A percentile compares a stretch with the other conserved stretches of the same genome.
These are phyloP conservation scores for Clamator glandarius DNA, from an alignment of 2,797 vertebrate genomes.

Conservation along the genomic window DNA sequence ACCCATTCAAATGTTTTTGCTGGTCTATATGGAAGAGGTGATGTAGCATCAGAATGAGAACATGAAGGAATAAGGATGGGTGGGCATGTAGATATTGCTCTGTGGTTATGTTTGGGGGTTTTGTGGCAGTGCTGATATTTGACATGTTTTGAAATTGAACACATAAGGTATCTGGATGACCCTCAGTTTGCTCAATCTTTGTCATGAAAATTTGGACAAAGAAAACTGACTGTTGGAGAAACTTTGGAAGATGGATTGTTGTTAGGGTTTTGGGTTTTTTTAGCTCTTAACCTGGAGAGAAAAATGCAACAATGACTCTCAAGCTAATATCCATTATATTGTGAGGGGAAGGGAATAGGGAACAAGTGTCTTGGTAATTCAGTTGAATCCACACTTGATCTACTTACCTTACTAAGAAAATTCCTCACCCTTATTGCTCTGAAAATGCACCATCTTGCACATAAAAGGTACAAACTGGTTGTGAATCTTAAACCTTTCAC, in stretches of 20 bases:
- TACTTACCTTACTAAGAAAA: not conserved
- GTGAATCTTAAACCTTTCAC: constrained; percentile 4
- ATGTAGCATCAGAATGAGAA: not conserved
- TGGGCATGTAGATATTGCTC: not conserved
- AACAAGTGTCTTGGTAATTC: not conserved
- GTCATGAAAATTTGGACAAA: not conserved
- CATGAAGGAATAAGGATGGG: not conserved
- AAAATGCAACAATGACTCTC: not conserved
- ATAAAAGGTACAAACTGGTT: not conserved
- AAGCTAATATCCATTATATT: not conserved
- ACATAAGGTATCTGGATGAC: not conserved
- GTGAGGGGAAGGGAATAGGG: accelerated
- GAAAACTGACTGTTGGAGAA: not conserved
- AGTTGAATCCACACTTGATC: not conserved
- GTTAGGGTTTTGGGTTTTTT: not conserved
- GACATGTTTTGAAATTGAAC: not conserved
- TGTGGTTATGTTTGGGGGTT: accelerated
- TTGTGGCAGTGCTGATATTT: not conserved
- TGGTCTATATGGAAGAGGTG: not conserved
- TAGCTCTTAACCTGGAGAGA: not conserved
- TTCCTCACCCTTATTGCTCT: not conserved
- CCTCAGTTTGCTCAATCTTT: not conserved
- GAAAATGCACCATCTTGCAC: not conserved
- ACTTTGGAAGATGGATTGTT: not conserved
- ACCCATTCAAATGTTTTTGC: not conserved